Base-by-base conservation (phyloP, 2,113 vertebrate species). In the Prietella phreatophila region DNA sequence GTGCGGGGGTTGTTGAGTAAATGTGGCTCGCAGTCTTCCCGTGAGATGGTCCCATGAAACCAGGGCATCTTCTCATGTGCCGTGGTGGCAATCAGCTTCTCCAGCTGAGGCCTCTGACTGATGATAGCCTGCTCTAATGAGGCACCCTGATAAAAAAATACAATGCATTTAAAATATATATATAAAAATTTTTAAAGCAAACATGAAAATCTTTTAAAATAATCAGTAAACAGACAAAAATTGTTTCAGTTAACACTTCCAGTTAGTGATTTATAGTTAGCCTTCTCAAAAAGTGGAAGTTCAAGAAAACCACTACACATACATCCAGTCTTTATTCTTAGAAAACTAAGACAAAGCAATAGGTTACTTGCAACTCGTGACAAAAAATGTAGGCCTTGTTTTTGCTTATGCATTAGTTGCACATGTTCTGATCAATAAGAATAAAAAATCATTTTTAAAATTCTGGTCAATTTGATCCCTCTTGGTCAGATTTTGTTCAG, bases 1-100 rank as follows among this genome's bases (percentile, higher is more conserved):
- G 5, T 93, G 80, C 93, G 96, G 0, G 91, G 85, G 2, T 95
- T 95, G 55, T 91, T 91, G n/a, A 97, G 96, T 47, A 99, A 96
- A 39, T 95, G 91, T 1, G 95, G 93, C 71, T 99, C 98, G 0
- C 97, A 98, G 33, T 96, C 96, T 1, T 96, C 96, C 7, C 98
- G 95, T 4, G 96, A 94, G 79, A 99, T 97, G 5, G 91, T 91
- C 8, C 97, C 97, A 0, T 99, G 98, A 93, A 99, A 99, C 98
- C 98, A 99, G 0, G 97, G 97, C 98, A 99, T 99, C 90, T 94
- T 96, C 84, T 99, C 96, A 47, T 99, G 98, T 42, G 98, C 98
- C 0, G 97, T 99, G 91, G 97, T 98, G 87, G 98, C 96, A 5
- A 99, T 98, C 73, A 97, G 86, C 91, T 99, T 99, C 93, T 99